Evolutionary conservation across 2,888 invertebrate genomes (phyloP), one percentile per base, ranked within the genome.

Genomic region (Microchrysa polita): DNA sequence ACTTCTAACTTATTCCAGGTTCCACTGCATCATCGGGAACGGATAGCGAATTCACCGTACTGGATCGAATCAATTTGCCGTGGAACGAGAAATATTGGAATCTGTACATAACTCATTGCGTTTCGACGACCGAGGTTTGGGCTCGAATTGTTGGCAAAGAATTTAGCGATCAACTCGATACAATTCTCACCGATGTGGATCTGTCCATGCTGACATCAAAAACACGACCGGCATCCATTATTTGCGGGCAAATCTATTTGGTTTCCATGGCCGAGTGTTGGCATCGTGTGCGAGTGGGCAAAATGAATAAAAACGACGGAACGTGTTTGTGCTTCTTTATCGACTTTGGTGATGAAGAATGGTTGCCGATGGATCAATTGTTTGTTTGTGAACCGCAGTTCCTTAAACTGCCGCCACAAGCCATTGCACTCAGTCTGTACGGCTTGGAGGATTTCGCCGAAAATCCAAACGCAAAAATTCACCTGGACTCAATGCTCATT

Each of bases 291-390:
- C 82, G 88, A 40, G 87, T 89, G 1, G 83, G 87, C 59, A 81
- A 84, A 27, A 74, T 83, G n/a, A 84, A 87, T 34, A 86, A 85
- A 22, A 83, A 86, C 0, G 83, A 84, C 34, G 88, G 86, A 1
- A 79, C 79, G 4, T 83, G 82, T 22, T 81, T 86, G 10, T 91
- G 91, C 71, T 91, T 91, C 78, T 89, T 93, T 76, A 90, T 94
- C 10, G 94, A 94, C 82, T 90, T 88, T 77, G 94, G 94, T 0
- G 92, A 92, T 77, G 90, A 90, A 76, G 90, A 90, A 61, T 81
- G 83, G 16, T 87, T 91, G 23, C 78, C 84, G 4, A 83, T 87
- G 12, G 81, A 86, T 27, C 85, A 87, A 74, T 86, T 94, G 27
- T 89, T 87, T 78, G 86, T 87, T 27, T 86, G 92, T 67, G 88